Conservation (phyloP, 2,113 vertebrate species). For the Suncus etruscus region DNA sequence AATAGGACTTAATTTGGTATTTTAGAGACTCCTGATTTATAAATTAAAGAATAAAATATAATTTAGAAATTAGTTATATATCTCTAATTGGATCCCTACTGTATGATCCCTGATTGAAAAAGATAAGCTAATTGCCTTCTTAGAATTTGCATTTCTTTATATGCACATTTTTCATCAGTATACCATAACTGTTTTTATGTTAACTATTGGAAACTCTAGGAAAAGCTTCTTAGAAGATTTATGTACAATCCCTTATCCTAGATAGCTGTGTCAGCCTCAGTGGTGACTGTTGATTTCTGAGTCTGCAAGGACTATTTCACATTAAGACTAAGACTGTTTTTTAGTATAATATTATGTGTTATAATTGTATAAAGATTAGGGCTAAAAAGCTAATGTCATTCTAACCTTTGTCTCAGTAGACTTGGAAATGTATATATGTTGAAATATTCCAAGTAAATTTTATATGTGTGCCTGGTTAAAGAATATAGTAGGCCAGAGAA, state of each 20-base stretch:
- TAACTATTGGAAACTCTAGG: not conserved
- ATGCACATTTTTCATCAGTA: not conserved
- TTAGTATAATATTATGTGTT: slow-evolving; percentile 26
- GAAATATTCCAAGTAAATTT: slow-evolving; percentile 35
- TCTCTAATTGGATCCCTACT: not conserved
- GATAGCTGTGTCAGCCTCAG: not conserved
- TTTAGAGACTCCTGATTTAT: slow-evolving; percentile 40
- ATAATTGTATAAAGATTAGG: not conserved
- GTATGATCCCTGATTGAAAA: slow-evolving; percentile 5
- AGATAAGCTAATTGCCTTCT: slow-evolving; percentile 3
- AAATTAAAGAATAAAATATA: not conserved
- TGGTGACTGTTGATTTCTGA: not conserved
- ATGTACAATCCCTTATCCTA: not conserved
- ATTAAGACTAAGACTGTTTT: not conserved
- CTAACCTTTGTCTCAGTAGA: not conserved
- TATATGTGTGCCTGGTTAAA: not conserved
- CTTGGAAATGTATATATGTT: slow-evolving; percentile 12
- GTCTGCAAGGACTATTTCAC: not conserved
- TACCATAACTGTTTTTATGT: not conserved
- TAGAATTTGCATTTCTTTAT: slow-evolving; percentile 18
- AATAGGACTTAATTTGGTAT: slow-evolving; percentile 10
- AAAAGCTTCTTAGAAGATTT: slow-evolving; percentile 24
- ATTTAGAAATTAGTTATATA: slow-evolving; percentile 20
- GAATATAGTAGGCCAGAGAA: not conserved
- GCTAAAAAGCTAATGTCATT: not conserved